A percentile compares a stretch with the other conserved stretches of the same genome.
phyloP scores from a whole-genome alignment of 1,140 invertebrate genomes.

The Vollenhovia emeryi region DNA sequence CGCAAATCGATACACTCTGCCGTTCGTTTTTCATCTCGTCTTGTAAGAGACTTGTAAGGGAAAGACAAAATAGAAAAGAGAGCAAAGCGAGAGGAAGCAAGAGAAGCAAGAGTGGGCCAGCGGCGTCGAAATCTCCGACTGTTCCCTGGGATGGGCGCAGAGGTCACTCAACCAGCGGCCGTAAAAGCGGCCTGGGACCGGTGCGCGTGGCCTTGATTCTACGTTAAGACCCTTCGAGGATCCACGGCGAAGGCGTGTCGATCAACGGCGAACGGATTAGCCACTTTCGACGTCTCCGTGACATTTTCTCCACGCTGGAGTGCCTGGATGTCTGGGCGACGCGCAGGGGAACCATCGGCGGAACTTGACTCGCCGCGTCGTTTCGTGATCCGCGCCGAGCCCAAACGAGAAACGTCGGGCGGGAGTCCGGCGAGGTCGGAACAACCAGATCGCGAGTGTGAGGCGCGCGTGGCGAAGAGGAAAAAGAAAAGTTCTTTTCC shows the following conservation, averaged over 20 bases:
- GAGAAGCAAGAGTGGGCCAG: slow-evolving; percentile 30
- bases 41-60: not conserved
- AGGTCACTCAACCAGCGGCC: slow-evolving; percentile 70
- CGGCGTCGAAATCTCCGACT: slow-evolving; percentile 59
- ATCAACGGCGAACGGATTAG: slow-evolving; percentile 43
- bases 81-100: slow-evolving; percentile 27
- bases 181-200: slow-evolving; percentile 68
- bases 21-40: not conserved
- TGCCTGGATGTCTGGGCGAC: not conserved
- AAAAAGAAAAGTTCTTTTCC: not conserved
- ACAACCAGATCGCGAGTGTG: not conserved
- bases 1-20: not conserved
- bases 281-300: not conserved
- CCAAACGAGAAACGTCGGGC: not conserved
- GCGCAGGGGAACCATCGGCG: not conserved
- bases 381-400: not conserved
- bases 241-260: not conserved
- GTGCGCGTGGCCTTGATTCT: slow-evolving; percentile 73
- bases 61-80: slow-evolving; percentile 42
- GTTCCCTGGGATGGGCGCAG: slow-evolving; percentile 47
- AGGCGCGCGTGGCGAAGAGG: not conserved
- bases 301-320: not conserved
- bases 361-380: not conserved
- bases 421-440: not conserved
- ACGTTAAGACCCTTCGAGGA: slow-evolving; percentile 66